Evolutionary conservation across 2,888 invertebrate species (phyloP).

Genomic region (Caenorhabditis sulstoni): DNA sequence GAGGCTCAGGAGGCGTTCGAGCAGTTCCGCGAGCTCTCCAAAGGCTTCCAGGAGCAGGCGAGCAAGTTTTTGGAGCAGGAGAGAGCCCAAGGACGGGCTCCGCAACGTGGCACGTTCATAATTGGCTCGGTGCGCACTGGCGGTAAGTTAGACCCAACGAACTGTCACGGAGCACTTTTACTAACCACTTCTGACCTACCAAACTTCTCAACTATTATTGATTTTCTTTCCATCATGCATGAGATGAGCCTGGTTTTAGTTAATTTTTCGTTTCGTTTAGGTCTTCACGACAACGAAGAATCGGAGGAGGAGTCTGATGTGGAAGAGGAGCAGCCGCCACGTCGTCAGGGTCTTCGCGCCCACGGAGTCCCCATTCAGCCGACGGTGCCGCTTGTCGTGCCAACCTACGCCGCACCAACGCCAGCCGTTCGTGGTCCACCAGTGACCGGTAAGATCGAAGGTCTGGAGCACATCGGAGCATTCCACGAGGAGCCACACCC

Average conservation of each 20-base stretch:
- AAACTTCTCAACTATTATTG: not conserved
- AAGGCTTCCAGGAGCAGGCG: slow-evolving; percentile 49
- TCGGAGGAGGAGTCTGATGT: slow-evolving; percentile 27
- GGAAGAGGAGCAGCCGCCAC: slow-evolving; percentile 24
- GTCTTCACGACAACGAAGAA: slow-evolving; percentile 38
- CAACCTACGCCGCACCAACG: slow-evolving; percentile 47
- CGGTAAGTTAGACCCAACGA: slow-evolving; percentile 18
- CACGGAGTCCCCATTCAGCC: slow-evolving; percentile 58
- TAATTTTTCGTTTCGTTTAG: slow-evolving; percentile 15
- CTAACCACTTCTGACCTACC: not conserved
- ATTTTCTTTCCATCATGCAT: not conserved
- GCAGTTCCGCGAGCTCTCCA: slow-evolving; percentile 49
- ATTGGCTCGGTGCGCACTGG: slow-evolving; percentile 37
- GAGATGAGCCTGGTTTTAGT: not conserved
- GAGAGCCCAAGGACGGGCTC: slow-evolving; percentile 27
- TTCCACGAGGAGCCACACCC: slow-evolving; percentile 38
- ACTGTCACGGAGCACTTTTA: slow-evolving; percentile 7
- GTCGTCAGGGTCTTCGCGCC: slow-evolving; percentile 19
- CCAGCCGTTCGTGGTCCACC: slow-evolving; percentile 45
- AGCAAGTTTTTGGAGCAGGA: slow-evolving; percentile 45
- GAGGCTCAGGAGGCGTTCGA: slow-evolving; percentile 51
- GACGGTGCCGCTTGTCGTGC: slow-evolving; percentile 56
- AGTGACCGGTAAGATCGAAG: slow-evolving; percentile 35
- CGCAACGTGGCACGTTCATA: slow-evolving; percentile 36
- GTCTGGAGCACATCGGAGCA: slow-evolving; percentile 35